A percentile compares a stretch with the other conserved stretches of the same genome.
These are phyloP conservation scores for Sebastes itinus DNA, from an alignment of 2,797 vertebrate species.

Conservation along the genomic window DNA sequence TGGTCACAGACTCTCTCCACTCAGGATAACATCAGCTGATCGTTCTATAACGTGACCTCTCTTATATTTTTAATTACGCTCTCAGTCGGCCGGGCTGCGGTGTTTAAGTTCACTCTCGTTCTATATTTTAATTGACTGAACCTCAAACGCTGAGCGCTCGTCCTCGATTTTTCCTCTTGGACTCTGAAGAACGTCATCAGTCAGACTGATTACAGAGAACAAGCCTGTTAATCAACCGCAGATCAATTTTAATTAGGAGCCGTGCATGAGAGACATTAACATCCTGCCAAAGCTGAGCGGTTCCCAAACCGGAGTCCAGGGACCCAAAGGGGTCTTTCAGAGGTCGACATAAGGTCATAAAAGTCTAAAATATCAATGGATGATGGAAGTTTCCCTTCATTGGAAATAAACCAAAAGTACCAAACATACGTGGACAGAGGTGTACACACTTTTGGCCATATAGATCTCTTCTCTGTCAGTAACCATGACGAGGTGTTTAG, in stretches of 20 bases:
- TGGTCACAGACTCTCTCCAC: no score
- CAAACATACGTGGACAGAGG: background rate
- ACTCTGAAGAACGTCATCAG: constrained; percentile 25
- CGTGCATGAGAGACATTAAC: constrained; percentile 11
- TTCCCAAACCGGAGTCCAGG: background rate
- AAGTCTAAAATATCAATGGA: background rate
- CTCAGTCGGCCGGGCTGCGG: background rate
- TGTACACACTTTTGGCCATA: background rate
- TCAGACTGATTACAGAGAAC: constrained; percentile 37
- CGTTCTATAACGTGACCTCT: background rate
- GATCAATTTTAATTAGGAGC: constrained; percentile 70
- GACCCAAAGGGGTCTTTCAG: background rate
- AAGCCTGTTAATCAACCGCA: constrained; percentile 41
- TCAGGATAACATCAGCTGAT: background rate
- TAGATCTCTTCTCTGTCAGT: background rate
- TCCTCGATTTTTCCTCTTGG: constrained; percentile 28
- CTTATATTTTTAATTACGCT: background rate
- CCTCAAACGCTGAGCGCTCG: background rate
- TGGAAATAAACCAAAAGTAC: background rate
- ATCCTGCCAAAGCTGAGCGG: background rate
- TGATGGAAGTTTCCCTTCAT: background rate
- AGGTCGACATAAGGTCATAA: background rate
- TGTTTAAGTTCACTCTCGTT: background rate
- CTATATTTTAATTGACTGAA: constrained; percentile 15
- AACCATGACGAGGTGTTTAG: no score